Conservation (phyloP, 2,797 vertebrate genomes). For the Lithobates sylvaticus region DNA sequence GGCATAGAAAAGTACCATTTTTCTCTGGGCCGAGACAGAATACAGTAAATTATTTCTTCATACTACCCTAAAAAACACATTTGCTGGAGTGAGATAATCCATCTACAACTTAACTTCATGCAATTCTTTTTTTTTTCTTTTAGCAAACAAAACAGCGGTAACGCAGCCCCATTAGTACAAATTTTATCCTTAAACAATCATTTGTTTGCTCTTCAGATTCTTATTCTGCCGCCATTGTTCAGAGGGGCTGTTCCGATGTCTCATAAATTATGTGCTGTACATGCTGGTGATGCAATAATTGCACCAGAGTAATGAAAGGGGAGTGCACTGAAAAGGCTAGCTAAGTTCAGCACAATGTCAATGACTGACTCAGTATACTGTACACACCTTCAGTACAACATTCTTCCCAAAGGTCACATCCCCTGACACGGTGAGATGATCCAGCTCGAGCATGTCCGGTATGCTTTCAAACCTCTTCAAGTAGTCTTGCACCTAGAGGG, state of each 20-base stretch:
- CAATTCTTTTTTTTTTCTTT: no score
- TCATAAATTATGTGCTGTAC: not conserved
- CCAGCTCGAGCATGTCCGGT: slow-evolving; percentile 97
- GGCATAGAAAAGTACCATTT: no score
- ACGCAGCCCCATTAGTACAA: not conserved
- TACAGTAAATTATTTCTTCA: no score
- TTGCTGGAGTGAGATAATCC: no score
- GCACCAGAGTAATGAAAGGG: not conserved
- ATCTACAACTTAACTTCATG: no score
- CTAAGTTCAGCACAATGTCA: not conserved
- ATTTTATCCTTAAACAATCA: not conserved
- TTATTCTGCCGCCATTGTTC: slow-evolving; percentile 1
- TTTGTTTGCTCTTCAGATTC: slow-evolving; percentile 20
- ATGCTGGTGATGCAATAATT: not conserved
- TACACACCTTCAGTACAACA: slow-evolving; percentile 91
- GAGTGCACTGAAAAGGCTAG: no score
- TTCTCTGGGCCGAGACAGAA: no score
- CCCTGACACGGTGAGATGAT: slow-evolving; percentile 97
- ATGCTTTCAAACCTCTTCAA: slow-evolving; percentile 95
- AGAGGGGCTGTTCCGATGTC: not conserved
- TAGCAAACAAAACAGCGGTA: not conserved
- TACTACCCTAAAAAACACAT: no score
- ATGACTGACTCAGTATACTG: not conserved
- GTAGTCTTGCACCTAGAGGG: slow-evolving; percentile 92
- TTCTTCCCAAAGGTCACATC: slow-evolving; percentile 98